Evolutionary conservation across 2,113 vertebrate genomes (phyloP).

Genomic region (Bostrychus sinensis): DNA sequence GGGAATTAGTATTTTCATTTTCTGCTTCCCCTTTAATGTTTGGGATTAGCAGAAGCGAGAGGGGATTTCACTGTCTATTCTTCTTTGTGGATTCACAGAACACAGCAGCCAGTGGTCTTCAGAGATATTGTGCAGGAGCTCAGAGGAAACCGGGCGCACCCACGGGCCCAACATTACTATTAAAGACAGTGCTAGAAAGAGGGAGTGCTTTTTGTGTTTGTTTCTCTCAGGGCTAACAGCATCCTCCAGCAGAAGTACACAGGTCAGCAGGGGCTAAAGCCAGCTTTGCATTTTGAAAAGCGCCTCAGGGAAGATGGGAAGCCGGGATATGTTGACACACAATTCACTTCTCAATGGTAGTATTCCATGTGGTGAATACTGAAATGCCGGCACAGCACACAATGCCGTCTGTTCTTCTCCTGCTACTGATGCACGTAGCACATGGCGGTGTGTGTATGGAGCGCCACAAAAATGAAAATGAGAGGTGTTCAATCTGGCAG

Average conservation of each 20-base stretch:
- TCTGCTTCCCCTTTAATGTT: constrained; percentile 17
- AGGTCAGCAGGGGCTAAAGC: constrained; percentile 67
- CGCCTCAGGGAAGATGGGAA: constrained; percentile 58
- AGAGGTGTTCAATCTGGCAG: constrained; percentile 23
- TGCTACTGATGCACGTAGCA: constrained; percentile 9
- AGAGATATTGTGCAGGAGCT: constrained; percentile 48
- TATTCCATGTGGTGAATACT: constrained; percentile 53
- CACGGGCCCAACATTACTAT: constrained; percentile 54
- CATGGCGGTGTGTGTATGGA: constrained; percentile 4
- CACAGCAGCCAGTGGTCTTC: constrained; percentile 22
- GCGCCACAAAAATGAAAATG: constrained; percentile 17
- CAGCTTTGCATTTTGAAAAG: constrained; percentile 59
- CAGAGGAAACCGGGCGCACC: constrained; percentile 31
- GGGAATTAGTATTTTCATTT: constrained; percentile 24
- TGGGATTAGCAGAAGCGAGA: constrained; percentile 34
- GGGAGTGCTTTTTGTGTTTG: constrained; percentile 42
- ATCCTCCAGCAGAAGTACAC: constrained; percentile 58
- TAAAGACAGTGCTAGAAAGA: constrained; percentile 51
- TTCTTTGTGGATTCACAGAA: constrained; percentile 30
- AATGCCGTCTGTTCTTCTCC: constrained; percentile 13
- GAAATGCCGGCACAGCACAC: constrained; percentile 44
- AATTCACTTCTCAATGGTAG: constrained; percentile 48
- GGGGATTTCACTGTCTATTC: constrained; percentile 32
- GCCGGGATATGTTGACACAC: constrained; percentile 46
- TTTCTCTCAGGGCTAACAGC: constrained; percentile 53